Conservation (phyloP, 2,888 invertebrate species). For the Eristalis arbustorum region DNA sequence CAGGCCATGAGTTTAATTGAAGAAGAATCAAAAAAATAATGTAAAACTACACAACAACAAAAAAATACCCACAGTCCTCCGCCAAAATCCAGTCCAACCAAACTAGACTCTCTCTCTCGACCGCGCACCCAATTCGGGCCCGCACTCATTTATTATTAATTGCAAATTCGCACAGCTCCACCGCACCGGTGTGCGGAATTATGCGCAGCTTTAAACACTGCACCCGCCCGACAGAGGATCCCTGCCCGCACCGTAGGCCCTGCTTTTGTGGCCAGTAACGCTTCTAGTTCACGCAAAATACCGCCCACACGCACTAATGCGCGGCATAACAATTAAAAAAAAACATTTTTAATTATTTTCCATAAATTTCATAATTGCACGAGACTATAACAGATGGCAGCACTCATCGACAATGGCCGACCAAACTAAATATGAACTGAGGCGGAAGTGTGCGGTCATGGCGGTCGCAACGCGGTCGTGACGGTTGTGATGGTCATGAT, state of each 20-base stretch:
- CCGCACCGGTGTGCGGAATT: constrained; percentile 2
- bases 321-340: constrained; percentile 52
- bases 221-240: no score
- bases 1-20: background rate
- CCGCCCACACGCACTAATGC: constrained; percentile 31
- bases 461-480: constrained; percentile 9
- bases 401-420: constrained; percentile 56
- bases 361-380: constrained; percentile 64
- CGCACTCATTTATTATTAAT: constrained; percentile 52
- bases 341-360: constrained; percentile 58
- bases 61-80: background rate
- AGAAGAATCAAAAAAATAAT: background rate
- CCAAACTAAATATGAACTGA: constrained; percentile 66
- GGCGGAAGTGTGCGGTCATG: constrained; percentile 52
- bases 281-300: constrained; percentile 35
- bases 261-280: constrained; percentile 55
- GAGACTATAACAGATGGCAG: constrained; percentile 62
- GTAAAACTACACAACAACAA: background rate
- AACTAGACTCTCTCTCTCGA: constrained; percentile 34
- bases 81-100: constrained; percentile 9
- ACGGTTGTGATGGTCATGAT: constrained; percentile 3
- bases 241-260: background rate
- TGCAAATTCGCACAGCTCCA: constrained; percentile 47
- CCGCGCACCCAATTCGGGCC: constrained; percentile 9
- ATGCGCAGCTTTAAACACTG: background rate